Base-by-base conservation (phyloP, 2,113 vertebrate genomes). In the Ptilonorhynchus violaceus region DNA sequence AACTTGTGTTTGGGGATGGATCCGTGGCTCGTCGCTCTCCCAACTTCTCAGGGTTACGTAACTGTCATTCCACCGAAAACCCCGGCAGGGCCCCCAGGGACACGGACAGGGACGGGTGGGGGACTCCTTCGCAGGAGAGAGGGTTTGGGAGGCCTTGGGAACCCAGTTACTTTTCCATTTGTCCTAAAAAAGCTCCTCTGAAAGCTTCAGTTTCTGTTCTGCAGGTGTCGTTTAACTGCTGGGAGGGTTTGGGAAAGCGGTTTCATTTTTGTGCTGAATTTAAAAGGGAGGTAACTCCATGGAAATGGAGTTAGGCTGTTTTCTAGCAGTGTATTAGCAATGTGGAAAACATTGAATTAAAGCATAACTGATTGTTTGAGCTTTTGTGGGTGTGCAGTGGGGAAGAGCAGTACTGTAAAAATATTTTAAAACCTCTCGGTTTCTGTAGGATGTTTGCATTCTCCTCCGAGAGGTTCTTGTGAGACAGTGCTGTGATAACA, bases 171-270 rank as follows among this genome's bases (percentile, higher is more conserved):
- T 90, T 70, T 70, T 49, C 73, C 59, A 42, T 93, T 37, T 66
- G 56, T 55, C 49, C 35, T 60, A 5, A 44, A 8, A 3, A n/a
- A 25, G 68, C 68, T 33, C 76, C 76, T 90, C 92, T 92, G 33
- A 64, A 84, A 82, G 89, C 90, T 92, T 90, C 50, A 11, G 49
- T 68, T 76, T 73, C 14, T 69, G 9, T 82, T 78, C 70, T 92
- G 76, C 86, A 93, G 73, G 96, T 96, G 88, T 52, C 60, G 18
- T 33, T 87, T 53, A 64, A 33, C 79, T 80, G 44, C 62, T 23
- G 33, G 37, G 28, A 78, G 69, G 28, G n/a, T 30, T 52, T 83
- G 69, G 90, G 72, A 13, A 63, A 58, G 72, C 0, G 4, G 7
- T 35, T 66, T 90, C 15, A 0, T 7, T 13, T 35, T 46, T 55